Percentiles rank a stretch among this genome's conserved stretches.
Evolutionary conservation across 2,113 vertebrate species (phyloP).

Genomic region (Nanorana parkeri): DNA sequence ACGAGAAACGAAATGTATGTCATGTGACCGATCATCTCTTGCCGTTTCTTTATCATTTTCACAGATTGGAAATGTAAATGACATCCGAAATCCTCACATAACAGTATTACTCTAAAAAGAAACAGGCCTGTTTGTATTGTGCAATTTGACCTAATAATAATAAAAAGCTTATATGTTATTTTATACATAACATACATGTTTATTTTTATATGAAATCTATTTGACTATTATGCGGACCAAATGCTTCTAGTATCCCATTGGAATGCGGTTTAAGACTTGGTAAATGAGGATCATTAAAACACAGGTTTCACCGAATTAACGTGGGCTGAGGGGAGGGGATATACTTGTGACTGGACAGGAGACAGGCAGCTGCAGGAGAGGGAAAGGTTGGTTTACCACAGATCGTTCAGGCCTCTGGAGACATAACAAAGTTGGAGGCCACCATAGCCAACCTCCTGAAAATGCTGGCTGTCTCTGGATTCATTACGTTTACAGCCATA

Average conservation of each 20-base stretch:
- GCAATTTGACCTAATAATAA: conserved; percentile 68
- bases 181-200: conserved; percentile 79
- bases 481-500: no score
- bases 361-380: no score
- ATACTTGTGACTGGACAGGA: background rate
- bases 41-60: background rate
- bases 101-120: conserved; percentile 83
- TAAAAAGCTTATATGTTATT: conserved; percentile 74
- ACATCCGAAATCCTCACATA: conserved; percentile 63
- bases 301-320: background rate
- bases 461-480: no score
- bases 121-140: conserved; percentile 77
- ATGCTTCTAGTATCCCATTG: conserved; percentile 52
- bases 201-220: conserved; percentile 82
- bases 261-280: conserved; percentile 5
- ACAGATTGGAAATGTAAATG: background rate
- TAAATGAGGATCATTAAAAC: background rate
- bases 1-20: conserved; percentile 65
- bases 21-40: conserved; percentile 58
- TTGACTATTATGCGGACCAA: conserved; percentile 79
- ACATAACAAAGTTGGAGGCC: no score
- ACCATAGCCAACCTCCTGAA: no score
- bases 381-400: no score
- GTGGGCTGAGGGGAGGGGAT: background rate
- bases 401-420: no score